Conservation (phyloP, 1,140 invertebrate genomes). For the Venturia canescens region DNA sequence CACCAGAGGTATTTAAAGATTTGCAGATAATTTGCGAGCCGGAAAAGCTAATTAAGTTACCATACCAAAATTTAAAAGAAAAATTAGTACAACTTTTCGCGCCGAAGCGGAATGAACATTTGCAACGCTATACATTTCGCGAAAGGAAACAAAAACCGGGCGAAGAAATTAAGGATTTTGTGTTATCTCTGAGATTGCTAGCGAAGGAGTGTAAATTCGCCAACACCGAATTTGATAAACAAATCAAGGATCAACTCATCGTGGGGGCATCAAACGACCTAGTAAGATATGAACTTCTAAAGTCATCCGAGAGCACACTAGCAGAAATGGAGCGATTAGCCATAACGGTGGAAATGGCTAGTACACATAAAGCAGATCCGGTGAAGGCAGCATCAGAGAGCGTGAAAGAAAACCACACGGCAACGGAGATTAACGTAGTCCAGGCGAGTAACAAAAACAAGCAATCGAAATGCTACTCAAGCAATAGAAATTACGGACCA, state of each 20-base stretch:
- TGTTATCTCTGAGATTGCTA: not conserved
- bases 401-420: too few relatives aligned
- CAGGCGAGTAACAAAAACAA: not conserved
- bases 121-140: not conserved
- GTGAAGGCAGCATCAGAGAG: too few relatives aligned
- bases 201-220: constrained; percentile 10
- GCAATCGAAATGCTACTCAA: not conserved
- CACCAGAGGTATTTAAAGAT: constrained; percentile 24
- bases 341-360: not conserved
- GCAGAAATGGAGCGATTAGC: constrained; percentile 55
- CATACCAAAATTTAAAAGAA: constrained; percentile 10
- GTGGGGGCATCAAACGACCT: not conserved
- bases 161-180: constrained; percentile 20
- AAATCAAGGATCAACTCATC: constrained; percentile 34
- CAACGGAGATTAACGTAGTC: too few relatives aligned
- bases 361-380: not conserved
- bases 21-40: constrained; percentile 19
- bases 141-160: not conserved
- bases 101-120: constrained; percentile 25
- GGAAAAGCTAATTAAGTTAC: not conserved
- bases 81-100: constrained; percentile 14
- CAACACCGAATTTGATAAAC: not conserved
- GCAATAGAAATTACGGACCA: too few relatives aligned
- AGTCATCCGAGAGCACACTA: constrained; percentile 54
- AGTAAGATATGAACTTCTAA: constrained; percentile 54